phyloP scores from a whole-genome alignment of 2,888 invertebrate genomes.

The Platypus cylindrus region DNA sequence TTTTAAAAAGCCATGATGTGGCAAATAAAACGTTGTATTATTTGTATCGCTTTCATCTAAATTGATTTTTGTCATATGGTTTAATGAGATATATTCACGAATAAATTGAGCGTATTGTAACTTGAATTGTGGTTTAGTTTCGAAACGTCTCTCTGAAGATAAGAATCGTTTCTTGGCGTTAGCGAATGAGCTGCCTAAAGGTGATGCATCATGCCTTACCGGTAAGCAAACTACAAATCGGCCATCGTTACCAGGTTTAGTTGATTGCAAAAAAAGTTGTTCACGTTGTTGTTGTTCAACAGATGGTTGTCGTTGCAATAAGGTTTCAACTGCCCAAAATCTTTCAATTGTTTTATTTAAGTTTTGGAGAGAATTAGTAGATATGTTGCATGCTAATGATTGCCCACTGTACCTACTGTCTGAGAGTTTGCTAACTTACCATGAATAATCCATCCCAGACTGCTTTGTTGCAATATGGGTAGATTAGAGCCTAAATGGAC shows the following conservation, averaged over 20 bases:
- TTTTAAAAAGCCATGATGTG: conserved; percentile 21
- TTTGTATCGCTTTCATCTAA: conserved; percentile 1
- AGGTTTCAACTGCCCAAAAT: conserved; percentile 8
- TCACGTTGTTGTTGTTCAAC: conserved; percentile 6
- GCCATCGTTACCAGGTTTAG: not conserved
- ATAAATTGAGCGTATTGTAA: conserved; percentile 12
- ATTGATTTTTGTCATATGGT: conserved; percentile 10
- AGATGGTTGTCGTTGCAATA: not conserved
- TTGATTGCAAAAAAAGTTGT: conserved; percentile 2
- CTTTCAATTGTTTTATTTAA: conserved; percentile 3
- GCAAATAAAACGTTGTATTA: conserved; percentile 13
- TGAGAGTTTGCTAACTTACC: not conserved
- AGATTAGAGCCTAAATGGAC: conserved; percentile 1
- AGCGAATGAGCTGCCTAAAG: conserved; percentile 5
- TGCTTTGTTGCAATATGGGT: conserved; percentile 3
- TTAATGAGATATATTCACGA: conserved; percentile 12
- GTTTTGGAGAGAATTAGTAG: not conserved
- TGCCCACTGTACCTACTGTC: no score
- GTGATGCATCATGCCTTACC: conserved; percentile 2
- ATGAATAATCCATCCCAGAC: no score
- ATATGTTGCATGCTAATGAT: no score
- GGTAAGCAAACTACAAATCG: conserved; percentile 6
- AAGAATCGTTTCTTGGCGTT: conserved; percentile 5
- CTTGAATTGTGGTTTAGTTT: conserved; percentile 1
- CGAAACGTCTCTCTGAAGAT: conserved; percentile 1